Evolutionary conservation across 2,113 vertebrate species (phyloP), one percentile per base, ranked within the genome.

Genomic region (Nipponia nippon): DNA sequence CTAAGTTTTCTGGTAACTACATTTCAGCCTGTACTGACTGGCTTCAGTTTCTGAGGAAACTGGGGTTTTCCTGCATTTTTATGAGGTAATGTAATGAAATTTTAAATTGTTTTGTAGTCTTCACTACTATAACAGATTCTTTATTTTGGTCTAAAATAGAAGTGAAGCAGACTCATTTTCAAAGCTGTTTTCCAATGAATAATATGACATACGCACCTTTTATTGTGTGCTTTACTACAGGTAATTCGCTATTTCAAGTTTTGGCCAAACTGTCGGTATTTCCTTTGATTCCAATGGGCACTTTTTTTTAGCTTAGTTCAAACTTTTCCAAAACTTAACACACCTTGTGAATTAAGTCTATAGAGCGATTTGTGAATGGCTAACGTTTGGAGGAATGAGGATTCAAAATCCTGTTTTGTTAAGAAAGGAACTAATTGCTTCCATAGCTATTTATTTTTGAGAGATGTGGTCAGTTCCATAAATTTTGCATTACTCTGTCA

Each of bases 401-500:
- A 67, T 62, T 73, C 65, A 9, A 58, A 52, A 52, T 19, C 44
- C 30, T 40, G 0, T 62, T 67, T 83, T 73, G 25, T 58, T 73
- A 29, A 36, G 12, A 86, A 44, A 40, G 19, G 26, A 32, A 29
- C 25, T 36, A 30, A 12, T 58, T 47, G 13, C 49, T 63, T 69
- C 20, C 7, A 13, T 34, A 69, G 25, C 38, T 9, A 3, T 58
- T 63, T 63, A 11, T 56, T 83, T 82, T 58, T 83, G 61, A 58
- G 36, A 61, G 26, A 27, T 0, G 0, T 17, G 29, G 25, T 67
- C 2, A 1, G 44, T 55, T 70, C 56, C 32, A 3, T 44, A 70
- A 40, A 18, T 58, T 62, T 5, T 44, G 20, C 13, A 16, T 82
- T 67, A 44, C 14, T 59, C 15, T 70, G 6, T 78, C 56, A 13